Base-by-base conservation (phyloP, 1,140 invertebrate species). In the Drosophila sulfurigaster region DNA sequence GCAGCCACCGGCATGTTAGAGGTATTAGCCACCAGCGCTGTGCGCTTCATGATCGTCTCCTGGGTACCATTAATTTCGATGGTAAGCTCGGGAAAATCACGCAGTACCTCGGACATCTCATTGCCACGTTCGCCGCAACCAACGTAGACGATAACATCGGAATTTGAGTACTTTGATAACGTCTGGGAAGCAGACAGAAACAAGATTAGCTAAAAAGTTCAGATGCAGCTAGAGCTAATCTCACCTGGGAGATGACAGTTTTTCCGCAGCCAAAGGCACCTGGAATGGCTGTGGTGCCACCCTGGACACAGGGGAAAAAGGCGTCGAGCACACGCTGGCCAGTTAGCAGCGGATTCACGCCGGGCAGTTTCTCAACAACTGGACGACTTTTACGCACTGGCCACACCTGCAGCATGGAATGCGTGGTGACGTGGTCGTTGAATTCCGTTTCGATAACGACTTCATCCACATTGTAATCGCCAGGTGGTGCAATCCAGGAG, bases 1-100 rank as follows among this genome's bases (percentile, higher is more conserved):
- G 99, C 99, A 93, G 99, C 99, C 63, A 99, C 99, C 93, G 99
- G 99, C 99, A 99, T 99, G 96, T 99, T 99, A 57, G 99, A 99
- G 41, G 99, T 99, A 94, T 99, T 99, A 81, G 99, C 99, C 20
- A 99, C 99, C 28, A 99, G 94, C 35, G 99, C 97, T 5, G 99
- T 99, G 94, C 99, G 96, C 94, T 99, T 99, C 99, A 99, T 99
- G 93, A 99, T 99, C 60, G 98, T 99, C 93, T 99, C 99, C 5
- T 97, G 98, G 1, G 95, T 94, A 3, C 99, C 99, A 52, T 99
- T 98, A 78, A 99, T 97, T 94, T 99, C 99, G 81, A 99, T 97
- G 0, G 97, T 97, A 82, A 99, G 94, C 94, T 99, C 98, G 25
- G 99, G 99, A 94, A 99, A 99, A 94, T 99, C 99, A 83, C 98